Evolutionary conservation across 2,888 invertebrate genomes (phyloP), one percentile per base, ranked within the genome.

Genomic region (Stenodera caucasica): DNA sequence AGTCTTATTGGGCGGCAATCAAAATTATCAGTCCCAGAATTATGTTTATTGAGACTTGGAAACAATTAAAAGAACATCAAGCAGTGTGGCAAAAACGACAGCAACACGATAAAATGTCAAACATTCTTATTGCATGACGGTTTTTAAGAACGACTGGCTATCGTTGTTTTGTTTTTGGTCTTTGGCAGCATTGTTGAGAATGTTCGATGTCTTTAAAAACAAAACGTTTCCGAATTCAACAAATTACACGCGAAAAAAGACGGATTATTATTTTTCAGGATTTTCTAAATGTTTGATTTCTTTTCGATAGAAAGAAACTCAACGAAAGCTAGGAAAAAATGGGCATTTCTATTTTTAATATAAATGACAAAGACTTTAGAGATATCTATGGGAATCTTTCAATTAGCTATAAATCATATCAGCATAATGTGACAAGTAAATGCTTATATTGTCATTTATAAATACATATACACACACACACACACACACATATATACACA

Each of bases 41-140:
- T 37, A 37, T 37, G 37, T 37, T 37, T 37, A 37, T 37, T 37
- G 37, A 37, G 37, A 37, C 37, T 37, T 37, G 37, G 37, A 37
- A 37, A 37, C 37, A 37, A 37, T 37, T 37, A 37, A 37, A 35
- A 37, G 33, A 14, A 37, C 14, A 37, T 14, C 37, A n/a, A 33
- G 3, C 15, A 5, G 3, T 7, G 14, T 14, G 5, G 14, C 15
- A 37, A 14, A 70, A 70, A 71, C 70, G 67, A 61, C 49, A 66
- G 69, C 71, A 73, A 72, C 70, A 71, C 69, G 68, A 69, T 68
- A 71, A 74, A 73, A 75, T 73, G 73, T 71, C 68, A 71, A 71
- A 69, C 71, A 71, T 71, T 70, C 70, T 67, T 69, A 70, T 68
- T 72, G 69, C 53, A 35, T 26, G 23, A 12, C 32, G 26, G 50